phyloP scores from a whole-genome alignment of 2,888 invertebrate genomes.

The Drosophila melanosoma region DNA sequence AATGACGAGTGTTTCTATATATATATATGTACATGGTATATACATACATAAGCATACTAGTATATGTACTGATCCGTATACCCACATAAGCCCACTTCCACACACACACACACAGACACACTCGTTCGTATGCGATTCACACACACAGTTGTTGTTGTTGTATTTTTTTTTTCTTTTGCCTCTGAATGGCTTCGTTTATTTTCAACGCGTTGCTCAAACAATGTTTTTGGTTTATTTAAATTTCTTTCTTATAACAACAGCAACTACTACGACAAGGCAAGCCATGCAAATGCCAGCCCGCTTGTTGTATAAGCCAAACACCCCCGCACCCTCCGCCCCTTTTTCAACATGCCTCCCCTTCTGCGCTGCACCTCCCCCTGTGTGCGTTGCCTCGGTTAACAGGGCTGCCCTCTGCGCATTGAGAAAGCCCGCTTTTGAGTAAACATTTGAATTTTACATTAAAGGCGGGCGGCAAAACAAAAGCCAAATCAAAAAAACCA shows the following conservation, averaged over 20 bases:
- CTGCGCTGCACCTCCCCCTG: background rate
- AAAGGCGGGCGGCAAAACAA: constrained; percentile 69
- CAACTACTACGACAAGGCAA: constrained; percentile 56
- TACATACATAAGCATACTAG: constrained; percentile 17
- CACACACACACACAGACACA: constrained; percentile 39
- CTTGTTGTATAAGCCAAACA: constrained; percentile 65
- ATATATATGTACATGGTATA: background rate
- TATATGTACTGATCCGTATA: constrained; percentile 6
- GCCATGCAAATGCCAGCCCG: constrained; percentile 73
- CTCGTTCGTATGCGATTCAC: constrained; percentile 55
- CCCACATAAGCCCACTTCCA: constrained; percentile 49
- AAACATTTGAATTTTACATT: constrained; percentile 81
- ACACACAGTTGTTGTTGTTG: constrained; percentile 27
- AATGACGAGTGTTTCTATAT: constrained; percentile 25
- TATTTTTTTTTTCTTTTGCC: constrained; percentile 19
- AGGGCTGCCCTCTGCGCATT: constrained; percentile 54
- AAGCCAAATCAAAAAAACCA: constrained; percentile 11
- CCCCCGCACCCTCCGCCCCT: background rate
- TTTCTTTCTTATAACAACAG: constrained; percentile 73
- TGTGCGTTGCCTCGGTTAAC: constrained; percentile 29
- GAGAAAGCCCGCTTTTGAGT: constrained; percentile 72
- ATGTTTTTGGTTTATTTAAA: constrained; percentile 80
- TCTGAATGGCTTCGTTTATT: constrained; percentile 79
- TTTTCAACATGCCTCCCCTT: background rate
- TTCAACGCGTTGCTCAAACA: constrained; percentile 79